These are phyloP conservation scores for Acrocephalus arundinaceus DNA, from an alignment of 2,113 vertebrate genomes.

Conservation along the genomic window DNA sequence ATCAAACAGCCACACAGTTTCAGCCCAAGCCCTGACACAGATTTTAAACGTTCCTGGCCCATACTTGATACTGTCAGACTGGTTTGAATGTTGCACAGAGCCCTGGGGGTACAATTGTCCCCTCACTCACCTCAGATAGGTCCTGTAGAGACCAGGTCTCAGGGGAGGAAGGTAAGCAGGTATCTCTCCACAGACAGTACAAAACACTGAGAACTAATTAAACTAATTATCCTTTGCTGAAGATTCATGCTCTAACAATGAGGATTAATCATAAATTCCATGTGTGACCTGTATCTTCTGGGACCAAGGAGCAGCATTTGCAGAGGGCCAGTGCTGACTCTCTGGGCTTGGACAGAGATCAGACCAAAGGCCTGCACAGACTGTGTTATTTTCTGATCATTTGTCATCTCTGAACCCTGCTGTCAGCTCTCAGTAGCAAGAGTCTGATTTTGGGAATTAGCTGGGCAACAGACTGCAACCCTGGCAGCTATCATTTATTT, in stretches of 20 bases:
- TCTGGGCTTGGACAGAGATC: not conserved
- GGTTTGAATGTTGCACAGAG: not conserved
- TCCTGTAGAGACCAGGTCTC: not conserved
- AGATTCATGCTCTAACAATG: not conserved
- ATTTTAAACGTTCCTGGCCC: not conserved
- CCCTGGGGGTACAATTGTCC: not conserved
- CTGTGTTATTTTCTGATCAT: slow-evolving; percentile 35
- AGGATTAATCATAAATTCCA: not conserved
- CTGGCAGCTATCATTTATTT: slow-evolving; percentile 12
- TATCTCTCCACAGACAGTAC: not conserved
- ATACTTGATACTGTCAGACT: not conserved
- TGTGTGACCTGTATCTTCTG: not conserved
- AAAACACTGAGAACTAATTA: slow-evolving; percentile 14
- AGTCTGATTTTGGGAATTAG: slow-evolving; percentile 17
- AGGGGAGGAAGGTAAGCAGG: not conserved
- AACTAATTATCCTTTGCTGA: slow-evolving; percentile 18
- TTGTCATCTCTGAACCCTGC: slow-evolving; percentile 39
- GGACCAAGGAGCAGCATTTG: not conserved
- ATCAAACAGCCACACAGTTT: not conserved
- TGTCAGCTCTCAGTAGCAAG: not conserved
- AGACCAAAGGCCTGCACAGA: not conserved
- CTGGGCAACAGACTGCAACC: slow-evolving; percentile 44
- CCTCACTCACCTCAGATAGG: not conserved
- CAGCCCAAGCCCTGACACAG: not conserved
- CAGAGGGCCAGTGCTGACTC: not conserved